These are phyloP conservation scores for Choristoneura fumiferana DNA, from an alignment of 1,140 invertebrate species.

Conservation along the genomic window DNA sequence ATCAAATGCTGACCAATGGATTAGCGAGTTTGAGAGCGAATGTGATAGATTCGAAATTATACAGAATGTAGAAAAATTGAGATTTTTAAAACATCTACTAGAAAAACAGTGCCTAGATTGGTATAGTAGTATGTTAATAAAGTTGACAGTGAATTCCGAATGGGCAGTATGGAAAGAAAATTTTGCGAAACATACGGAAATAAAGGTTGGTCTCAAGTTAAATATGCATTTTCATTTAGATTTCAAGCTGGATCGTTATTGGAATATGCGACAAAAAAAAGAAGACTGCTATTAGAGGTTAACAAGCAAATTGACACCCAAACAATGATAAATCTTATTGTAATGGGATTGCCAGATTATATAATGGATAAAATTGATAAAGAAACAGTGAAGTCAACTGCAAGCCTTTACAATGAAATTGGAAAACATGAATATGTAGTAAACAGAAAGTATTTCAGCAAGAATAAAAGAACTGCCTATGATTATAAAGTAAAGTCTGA, in stretches of 20 bases:
- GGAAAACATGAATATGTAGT: conserved; percentile 30
- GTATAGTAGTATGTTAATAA: conserved; percentile 43
- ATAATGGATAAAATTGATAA: conserved; percentile 33
- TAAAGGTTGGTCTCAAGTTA: conserved; percentile 44
- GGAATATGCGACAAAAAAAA: conserved; percentile 49
- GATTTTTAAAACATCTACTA: conserved; percentile 37
- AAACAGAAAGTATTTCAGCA: conserved; percentile 1
- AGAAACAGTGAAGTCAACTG: conserved; percentile 16
- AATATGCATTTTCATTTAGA: conserved; percentile 44
- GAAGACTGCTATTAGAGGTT: conserved; percentile 31
- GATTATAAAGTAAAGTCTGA: conserved; percentile 27
- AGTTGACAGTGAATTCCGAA: conserved; percentile 39
- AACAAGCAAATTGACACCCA: conserved; percentile 23
- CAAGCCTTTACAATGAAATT: conserved; percentile 30
- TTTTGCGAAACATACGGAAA: conserved; percentile 45
- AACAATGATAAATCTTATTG: conserved; percentile 31
- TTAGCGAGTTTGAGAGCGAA: conserved; percentile 33
- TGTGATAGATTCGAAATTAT: conserved; percentile 28
- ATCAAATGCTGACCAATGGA: conserved; percentile 36
- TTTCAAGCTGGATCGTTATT: conserved; percentile 7
- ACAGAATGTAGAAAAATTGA: conserved; percentile 39
- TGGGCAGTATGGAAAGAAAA: conserved; percentile 45
- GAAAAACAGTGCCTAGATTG: conserved; percentile 42
- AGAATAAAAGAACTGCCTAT: conserved; percentile 22
- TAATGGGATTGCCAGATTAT: conserved; percentile 30